phyloP scores from a whole-genome alignment of 2,888 invertebrate species.

The Epistrophe eligans region DNA sequence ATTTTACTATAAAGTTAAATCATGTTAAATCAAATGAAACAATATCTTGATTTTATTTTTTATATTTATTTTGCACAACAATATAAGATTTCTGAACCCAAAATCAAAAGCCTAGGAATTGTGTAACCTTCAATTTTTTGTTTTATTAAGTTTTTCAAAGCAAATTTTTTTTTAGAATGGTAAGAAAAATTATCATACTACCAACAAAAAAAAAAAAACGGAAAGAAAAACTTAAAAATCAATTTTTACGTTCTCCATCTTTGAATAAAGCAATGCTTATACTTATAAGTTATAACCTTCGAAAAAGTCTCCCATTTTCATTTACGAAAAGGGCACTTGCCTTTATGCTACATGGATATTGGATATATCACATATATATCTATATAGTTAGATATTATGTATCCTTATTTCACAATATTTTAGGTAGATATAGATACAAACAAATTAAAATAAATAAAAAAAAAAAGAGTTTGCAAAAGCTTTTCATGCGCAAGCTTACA shows the following conservation, averaged over 20 bases:
- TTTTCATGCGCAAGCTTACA: conserved; percentile 68
- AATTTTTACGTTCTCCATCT: conserved; percentile 10
- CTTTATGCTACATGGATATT: conserved; percentile 8
- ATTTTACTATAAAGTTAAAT: too few relatives aligned
- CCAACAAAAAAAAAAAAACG: not conserved
- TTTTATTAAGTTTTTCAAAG: not conserved
- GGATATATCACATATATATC: not conserved
- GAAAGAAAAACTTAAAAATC: not conserved
- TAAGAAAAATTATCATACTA: not conserved
- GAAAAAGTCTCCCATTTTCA: conserved; percentile 9
- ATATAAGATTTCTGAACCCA: too few relatives aligned
- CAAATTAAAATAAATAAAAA: conserved; percentile 16
- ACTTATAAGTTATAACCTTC: conserved; percentile 26
- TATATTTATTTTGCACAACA: too few relatives aligned
- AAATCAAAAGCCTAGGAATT: too few relatives aligned
- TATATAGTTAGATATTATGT: conserved; percentile 13
- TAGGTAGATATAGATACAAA: conserved; percentile 8
- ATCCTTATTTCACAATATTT: conserved; percentile 12
- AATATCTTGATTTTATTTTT: too few relatives aligned
- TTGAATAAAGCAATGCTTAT: not conserved
- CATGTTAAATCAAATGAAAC: too few relatives aligned
- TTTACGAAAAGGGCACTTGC: conserved; percentile 31
- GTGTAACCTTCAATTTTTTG: too few relatives aligned
- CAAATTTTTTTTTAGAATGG: not conserved
- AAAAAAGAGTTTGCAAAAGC: conserved; percentile 32